Evolutionary conservation across 2,888 invertebrate genomes (phyloP).

Genomic region (Zelleria hepariella): DNA sequence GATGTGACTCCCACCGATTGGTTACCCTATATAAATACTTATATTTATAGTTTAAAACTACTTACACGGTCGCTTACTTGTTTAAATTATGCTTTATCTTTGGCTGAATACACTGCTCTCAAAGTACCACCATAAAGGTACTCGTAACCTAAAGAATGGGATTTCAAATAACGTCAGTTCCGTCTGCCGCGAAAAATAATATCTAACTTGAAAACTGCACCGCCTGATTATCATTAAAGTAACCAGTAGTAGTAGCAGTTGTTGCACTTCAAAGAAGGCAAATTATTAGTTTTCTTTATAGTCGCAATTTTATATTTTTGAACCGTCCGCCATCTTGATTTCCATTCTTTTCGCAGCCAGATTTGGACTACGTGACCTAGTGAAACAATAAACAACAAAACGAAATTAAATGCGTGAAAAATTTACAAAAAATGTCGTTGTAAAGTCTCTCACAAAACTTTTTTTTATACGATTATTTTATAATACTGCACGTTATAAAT

Average conservation of each 20-base stretch:
- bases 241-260: no score
- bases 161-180: slow-evolving; percentile 22
- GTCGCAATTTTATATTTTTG: no score
- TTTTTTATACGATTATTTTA: slow-evolving; percentile 20
- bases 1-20: background rate
- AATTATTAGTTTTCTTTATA: no score
- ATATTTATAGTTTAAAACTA: background rate
- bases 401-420: slow-evolving; percentile 23
- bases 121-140: slow-evolving; percentile 51
- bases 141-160: slow-evolving; percentile 33
- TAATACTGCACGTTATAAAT: slow-evolving; percentile 61
- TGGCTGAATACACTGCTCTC: slow-evolving; percentile 64
- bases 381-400: slow-evolving; percentile 8
- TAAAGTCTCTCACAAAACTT: slow-evolving; percentile 63
- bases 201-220: no score
- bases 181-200: no score
- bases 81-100: slow-evolving; percentile 68
- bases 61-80: slow-evolving; percentile 37
- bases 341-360: background rate
- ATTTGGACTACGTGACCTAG: background rate
- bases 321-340: no score
- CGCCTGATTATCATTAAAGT: no score
- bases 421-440: slow-evolving; percentile 58
- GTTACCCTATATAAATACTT: slow-evolving; percentile 1
- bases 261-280: no score